Conservation (phyloP, 2,888 invertebrate species). For the Nymphalis urticae region DNA sequence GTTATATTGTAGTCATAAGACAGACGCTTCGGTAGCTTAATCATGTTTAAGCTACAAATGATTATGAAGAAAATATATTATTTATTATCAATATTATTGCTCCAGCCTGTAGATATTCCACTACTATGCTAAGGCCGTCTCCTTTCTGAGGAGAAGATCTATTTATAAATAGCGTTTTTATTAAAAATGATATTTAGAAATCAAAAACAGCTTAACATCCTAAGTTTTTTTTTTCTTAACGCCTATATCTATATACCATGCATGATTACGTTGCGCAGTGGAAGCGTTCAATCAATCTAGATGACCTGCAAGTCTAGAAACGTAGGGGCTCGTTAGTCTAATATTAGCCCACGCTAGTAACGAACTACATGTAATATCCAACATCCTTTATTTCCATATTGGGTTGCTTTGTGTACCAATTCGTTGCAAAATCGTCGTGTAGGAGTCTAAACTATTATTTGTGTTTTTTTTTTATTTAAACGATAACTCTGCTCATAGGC, state of each 20-base stretch:
- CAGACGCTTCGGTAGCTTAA: too few species aligned
- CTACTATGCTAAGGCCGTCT: too few species aligned
- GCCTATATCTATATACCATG: slow-evolving; percentile 41
- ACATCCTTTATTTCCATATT: slow-evolving; percentile 40
- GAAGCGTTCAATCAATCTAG: slow-evolving; percentile 75
- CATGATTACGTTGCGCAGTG: slow-evolving; percentile 54
- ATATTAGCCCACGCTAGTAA: slow-evolving; percentile 53
- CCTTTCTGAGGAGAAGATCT: too few species aligned
- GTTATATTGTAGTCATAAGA: too few species aligned
- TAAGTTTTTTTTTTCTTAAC: slow-evolving; percentile 20
- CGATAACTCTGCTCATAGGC: too few species aligned
- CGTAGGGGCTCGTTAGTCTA: slow-evolving; percentile 56
- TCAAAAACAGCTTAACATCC: slow-evolving; percentile 35
- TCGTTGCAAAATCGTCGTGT: slow-evolving; percentile 7
- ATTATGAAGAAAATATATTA: too few species aligned
- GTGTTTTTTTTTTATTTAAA: not conserved
- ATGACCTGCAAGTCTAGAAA: slow-evolving; percentile 70
- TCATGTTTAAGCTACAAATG: too few species aligned
- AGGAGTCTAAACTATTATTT: not conserved
- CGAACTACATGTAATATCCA: slow-evolving; percentile 39
- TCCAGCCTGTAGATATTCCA: too few species aligned
- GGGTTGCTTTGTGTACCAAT: slow-evolving; percentile 14
- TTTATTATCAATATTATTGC: too few species aligned
- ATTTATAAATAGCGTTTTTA: too few species aligned
- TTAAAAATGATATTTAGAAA: not conserved